Percentiles rank a stretch among this genome's conserved stretches.
Conservation (phyloP, 2,888 invertebrate genomes). For the Apoda limacodes region DNA sequence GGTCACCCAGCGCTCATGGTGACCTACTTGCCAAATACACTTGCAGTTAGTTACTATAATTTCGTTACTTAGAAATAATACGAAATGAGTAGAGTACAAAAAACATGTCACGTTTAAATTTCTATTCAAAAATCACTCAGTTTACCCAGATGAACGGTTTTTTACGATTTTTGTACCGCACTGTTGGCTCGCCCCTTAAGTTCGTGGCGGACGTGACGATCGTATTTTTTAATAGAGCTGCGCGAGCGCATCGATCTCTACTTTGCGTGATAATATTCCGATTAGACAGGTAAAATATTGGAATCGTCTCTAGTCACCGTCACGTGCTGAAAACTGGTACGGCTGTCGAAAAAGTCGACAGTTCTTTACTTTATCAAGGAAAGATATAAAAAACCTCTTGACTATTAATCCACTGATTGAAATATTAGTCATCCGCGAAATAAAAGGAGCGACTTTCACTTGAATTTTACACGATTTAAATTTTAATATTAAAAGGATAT, state of each 20-base stretch:
- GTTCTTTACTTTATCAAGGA: too few relatives aligned
- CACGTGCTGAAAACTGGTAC: conserved; percentile 30
- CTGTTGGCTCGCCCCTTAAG: conserved; percentile 41
- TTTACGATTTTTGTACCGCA: conserved; percentile 46
- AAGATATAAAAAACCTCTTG: too few relatives aligned
- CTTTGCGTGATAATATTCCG: conserved; percentile 46
- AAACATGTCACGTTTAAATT: conserved; percentile 37
- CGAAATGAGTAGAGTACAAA: too few relatives aligned
- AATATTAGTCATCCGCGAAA: too few relatives aligned
- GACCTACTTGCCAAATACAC: too few relatives aligned
- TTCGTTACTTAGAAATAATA: too few relatives aligned
- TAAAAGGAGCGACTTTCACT: too few relatives aligned
- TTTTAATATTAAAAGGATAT: background rate
- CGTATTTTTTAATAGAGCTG: conserved; percentile 33
- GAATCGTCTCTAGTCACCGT: conserved; percentile 31
- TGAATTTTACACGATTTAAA: background rate
- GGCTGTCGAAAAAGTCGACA: conserved; percentile 9
- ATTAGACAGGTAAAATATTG: conserved; percentile 46
- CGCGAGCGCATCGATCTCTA: conserved; percentile 32
- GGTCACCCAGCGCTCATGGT: too few relatives aligned
- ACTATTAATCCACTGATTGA: too few relatives aligned
- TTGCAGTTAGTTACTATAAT: too few relatives aligned
- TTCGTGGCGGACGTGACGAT: conserved; percentile 60
- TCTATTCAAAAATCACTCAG: too few relatives aligned
- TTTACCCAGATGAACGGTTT: conserved; percentile 47